Evolutionary conservation across 2,888 invertebrate species (phyloP), one percentile per base, ranked within the genome.

Genomic region (Parnassius orleans): DNA sequence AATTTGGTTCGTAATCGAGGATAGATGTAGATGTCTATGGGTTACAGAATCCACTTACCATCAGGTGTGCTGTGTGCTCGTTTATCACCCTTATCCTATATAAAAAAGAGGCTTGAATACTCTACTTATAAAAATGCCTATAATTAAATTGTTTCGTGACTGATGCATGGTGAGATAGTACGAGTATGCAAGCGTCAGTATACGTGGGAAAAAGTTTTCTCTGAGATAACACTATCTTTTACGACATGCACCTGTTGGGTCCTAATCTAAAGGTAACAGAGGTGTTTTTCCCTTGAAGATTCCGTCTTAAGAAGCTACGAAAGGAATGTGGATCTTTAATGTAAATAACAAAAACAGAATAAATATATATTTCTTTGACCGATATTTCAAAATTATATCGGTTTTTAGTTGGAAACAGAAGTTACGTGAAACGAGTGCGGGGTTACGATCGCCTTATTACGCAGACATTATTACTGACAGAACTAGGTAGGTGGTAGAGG

Each of bases 181-280:
- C 10, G 47, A n/a, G 33, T 33, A 42, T 15, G 42, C 51, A 51
- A 57, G 12, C 14, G 14, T 24, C 14, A 12, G 19, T 33, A 15
- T 46, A 33, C 55, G 60, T 61, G 55, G 60, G 60, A 55, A 61
- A 61, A 61, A 19, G 43, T 61, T 51, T 55, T 61, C 47, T 55
- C 15, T 12, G 19, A 60, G 60, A 61, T 61, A 61, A 55, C 43
- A 33, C 33, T 55, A 60, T 54, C 53, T 60, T 33, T 14, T 2
- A 56, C 12, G 33, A 24, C 10, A 14, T 3, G 12, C 11, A 52
- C 33, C 2, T 52, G 24, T 5, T 24, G 52, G 3, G 53, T 14
- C 42, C 11, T 41, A 41, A n/a, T 14, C 9, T 5, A 12, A 15
- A n/a, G 9, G 42, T 3, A 42, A 53, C 10, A 53, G 14, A 12